Percentiles rank a stretch among this genome's conserved stretches.
Evolutionary conservation across 2,797 vertebrate species (phyloP).

Genomic region (Catostomus latipinnis): DNA sequence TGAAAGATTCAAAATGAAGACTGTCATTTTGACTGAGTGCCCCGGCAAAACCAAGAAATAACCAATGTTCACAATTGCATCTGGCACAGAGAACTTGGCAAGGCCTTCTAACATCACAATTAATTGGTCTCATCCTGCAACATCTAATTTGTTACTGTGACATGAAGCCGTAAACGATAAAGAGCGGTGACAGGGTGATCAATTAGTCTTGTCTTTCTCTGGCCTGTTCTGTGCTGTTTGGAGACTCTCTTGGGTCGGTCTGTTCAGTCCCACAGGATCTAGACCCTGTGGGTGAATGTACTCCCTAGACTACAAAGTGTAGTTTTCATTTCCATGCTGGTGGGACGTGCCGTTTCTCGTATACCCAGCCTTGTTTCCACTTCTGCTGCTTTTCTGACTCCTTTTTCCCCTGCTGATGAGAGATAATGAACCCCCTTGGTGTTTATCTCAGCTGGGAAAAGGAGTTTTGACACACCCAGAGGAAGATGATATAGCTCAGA

Average conservation of each 20-base stretch:
- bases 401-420: constrained; percentile 48
- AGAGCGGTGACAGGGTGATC: constrained; percentile 67
- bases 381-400: not conserved
- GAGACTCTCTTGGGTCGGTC: constrained; percentile 27
- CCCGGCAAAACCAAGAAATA: constrained; percentile 41
- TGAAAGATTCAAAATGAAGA: constrained; percentile 30
- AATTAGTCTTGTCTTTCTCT: constrained; percentile 62
- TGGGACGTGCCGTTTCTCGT: not conserved
- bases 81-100: constrained; percentile 49
- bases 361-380: too few species aligned
- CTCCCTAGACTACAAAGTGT: not conserved
- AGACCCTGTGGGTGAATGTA: constrained; percentile 14
- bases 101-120: constrained; percentile 50
- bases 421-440: constrained; percentile 12
- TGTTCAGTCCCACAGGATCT: constrained; percentile 24
- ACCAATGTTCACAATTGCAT: constrained; percentile 45
- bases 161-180: constrained; percentile 71
- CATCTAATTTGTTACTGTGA: constrained; percentile 73
- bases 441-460: constrained; percentile 35
- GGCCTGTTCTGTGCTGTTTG: constrained; percentile 17
- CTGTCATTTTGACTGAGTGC: constrained; percentile 52
- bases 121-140: constrained; percentile 62
- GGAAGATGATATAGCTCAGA: not conserved
- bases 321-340: constrained; percentile 23
- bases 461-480: not conserved